phyloP scores from a whole-genome alignment of 2,888 invertebrate species.

The Rhorus exstirpatorius region DNA sequence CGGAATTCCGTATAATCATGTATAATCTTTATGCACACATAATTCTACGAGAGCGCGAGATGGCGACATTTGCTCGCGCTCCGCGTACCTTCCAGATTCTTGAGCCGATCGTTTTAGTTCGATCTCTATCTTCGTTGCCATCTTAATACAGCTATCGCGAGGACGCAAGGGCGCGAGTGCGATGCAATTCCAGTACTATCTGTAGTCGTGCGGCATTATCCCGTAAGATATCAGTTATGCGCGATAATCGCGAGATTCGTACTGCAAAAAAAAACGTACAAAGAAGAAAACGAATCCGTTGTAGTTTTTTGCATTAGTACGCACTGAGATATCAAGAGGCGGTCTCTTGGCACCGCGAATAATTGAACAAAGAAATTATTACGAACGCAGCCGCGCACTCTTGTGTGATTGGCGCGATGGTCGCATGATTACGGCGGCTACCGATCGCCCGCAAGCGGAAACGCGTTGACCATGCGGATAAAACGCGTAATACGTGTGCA shows the following conservation, averaged over 20 bases:
- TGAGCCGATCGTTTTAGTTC: constrained; percentile 63
- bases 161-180: constrained; percentile 25
- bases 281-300: constrained; percentile 1
- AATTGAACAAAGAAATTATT: no score
- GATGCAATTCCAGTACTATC: constrained; percentile 15
- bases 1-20: constrained; percentile 61
- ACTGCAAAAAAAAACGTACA: constrained; percentile 6
- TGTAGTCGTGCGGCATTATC: constrained; percentile 16
- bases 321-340: not conserved
- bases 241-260: constrained; percentile 46
- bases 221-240: constrained; percentile 17
- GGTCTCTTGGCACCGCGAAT: no score
- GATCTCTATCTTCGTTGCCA: constrained; percentile 63
- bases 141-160: constrained; percentile 2
- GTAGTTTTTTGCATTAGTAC: constrained; percentile 12
- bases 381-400: no score
- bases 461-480: no score
- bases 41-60: constrained; percentile 5
- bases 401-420: no score
- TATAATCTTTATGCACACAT: constrained; percentile 8
- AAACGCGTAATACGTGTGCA: no score
- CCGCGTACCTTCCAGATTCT: constrained; percentile 56
- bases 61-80: constrained; percentile 14
- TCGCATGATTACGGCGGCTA: no score
- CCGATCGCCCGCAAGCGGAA: no score